Conservation (phyloP, 2,797 vertebrate species). For the Nasua narica region DNA sequence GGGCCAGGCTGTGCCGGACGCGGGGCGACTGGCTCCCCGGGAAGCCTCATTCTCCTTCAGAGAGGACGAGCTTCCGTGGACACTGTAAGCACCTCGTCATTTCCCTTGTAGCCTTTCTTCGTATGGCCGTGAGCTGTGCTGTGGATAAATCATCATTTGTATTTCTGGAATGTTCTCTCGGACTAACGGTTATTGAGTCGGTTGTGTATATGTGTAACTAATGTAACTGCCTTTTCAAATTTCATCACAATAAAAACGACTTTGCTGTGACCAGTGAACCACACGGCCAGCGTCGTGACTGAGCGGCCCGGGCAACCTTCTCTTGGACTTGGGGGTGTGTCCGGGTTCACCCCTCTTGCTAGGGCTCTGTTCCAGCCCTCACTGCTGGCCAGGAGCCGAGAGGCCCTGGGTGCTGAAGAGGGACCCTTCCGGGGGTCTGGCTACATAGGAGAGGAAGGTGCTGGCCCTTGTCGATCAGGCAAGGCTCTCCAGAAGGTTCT, state of each 20-base stretch:
- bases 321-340: neutral
- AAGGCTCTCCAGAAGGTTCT: neutral
- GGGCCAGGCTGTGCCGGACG: neutral
- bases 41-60: neutral
- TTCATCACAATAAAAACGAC: conserved; percentile 85
- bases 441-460: neutral
- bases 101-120: conserved; percentile 78
- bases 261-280: conserved; percentile 71
- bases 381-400: no score
- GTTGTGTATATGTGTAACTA: conserved; percentile 85
- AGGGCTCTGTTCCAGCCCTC: neutral
- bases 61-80: conserved; percentile 59
- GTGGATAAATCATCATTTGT: conserved; percentile 84
- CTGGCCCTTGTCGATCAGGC: neutral
- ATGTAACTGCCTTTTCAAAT: conserved; percentile 84
- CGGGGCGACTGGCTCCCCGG: conserved; percentile 8
- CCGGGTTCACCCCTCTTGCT: neutral
- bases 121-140: conserved; percentile 82
- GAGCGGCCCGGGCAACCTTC: rapidly evolving
- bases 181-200: conserved; percentile 82
- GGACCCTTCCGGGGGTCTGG: neutral
- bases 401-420: neutral
- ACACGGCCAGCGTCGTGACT: neutral
- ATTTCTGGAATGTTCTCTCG: conserved; percentile 83
- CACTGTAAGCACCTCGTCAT: conserved; percentile 71